Percentiles rank a stretch among this genome's conserved stretches.
Evolutionary conservation across 1,140 invertebrate species (phyloP).

Genomic region (Drosophila ohnishii): DNA sequence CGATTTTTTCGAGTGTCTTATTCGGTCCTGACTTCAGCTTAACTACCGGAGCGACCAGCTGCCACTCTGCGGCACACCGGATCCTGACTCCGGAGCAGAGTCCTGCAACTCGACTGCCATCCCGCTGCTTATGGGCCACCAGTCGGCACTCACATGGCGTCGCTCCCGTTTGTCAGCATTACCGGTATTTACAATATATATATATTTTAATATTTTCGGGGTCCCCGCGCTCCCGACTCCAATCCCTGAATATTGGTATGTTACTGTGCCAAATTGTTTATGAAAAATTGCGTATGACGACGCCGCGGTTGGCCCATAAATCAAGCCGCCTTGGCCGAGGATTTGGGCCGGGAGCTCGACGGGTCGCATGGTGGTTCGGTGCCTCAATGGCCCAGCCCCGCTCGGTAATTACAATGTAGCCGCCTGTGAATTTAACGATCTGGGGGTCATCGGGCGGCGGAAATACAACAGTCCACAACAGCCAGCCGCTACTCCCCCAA

Average conservation of each 20-base stretch:
- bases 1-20: background rate
- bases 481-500: constrained; percentile 7
- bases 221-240: constrained; percentile 21
- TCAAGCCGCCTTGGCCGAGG: constrained; percentile 72
- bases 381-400: constrained; percentile 29
- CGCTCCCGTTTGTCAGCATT: constrained; percentile 66
- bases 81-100: constrained; percentile 32
- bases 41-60: constrained; percentile 46
- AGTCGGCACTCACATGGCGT: constrained; percentile 55
- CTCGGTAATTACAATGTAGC: constrained; percentile 79
- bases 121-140: constrained; percentile 60
- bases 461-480: constrained; percentile 60
- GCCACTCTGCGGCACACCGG: constrained; percentile 51
- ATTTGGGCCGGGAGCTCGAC: constrained; percentile 72
- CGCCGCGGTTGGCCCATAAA: constrained; percentile 73
- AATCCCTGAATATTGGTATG: constrained; percentile 51
- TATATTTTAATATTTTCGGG: constrained; percentile 59
- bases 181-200: constrained; percentile 80
- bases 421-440: constrained; percentile 80
- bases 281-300: constrained; percentile 80
- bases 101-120: constrained; percentile 28
- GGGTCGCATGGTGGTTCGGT: constrained; percentile 39
- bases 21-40: constrained; percentile 41
- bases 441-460: constrained; percentile 49
- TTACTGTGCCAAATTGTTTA: constrained; percentile 81